Conservation (phyloP, 2,888 invertebrate genomes). For the Latheticus oryzae region DNA sequence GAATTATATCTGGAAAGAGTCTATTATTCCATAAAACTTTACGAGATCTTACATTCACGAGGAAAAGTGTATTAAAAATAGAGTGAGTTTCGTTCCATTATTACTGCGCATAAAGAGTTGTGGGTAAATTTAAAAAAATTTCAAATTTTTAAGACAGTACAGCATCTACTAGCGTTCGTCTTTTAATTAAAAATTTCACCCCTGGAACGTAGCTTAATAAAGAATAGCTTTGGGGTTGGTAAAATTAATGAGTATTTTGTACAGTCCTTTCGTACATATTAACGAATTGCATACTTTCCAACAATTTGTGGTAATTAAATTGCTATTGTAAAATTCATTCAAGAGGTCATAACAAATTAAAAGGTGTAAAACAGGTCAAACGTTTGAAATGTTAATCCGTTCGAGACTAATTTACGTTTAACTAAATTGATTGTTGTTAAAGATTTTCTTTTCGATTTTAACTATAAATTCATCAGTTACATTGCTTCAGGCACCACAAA, state of each 20-base stretch:
- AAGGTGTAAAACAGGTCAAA: conserved; percentile 3
- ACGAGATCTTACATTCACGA: conserved; percentile 36
- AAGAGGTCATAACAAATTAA: conserved; percentile 32
- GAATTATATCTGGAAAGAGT: conserved; percentile 39
- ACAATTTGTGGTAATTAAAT: conserved; percentile 27
- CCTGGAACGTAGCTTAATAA: conserved; percentile 34
- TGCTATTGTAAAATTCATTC: conserved; percentile 41
- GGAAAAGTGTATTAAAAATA: conserved; percentile 46
- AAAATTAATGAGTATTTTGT: conserved; percentile 48
- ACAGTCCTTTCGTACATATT: conserved; percentile 39
- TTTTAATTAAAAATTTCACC: conserved; percentile 49
- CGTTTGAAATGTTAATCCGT: conserved; percentile 22
- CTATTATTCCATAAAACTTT: conserved; percentile 47
- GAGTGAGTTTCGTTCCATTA: conserved; percentile 38
- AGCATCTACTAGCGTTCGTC: conserved; percentile 26
- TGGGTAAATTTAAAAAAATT: conserved; percentile 45
- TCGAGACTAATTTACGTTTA: conserved; percentile 12
- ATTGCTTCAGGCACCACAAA: conserved; percentile 52
- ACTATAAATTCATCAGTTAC: conserved; percentile 55
- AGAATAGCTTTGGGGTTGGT: conserved; percentile 31
- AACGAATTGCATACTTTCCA: conserved; percentile 37
- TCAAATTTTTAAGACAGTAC: conserved; percentile 34
- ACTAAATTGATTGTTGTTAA: conserved; percentile 21
- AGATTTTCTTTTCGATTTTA: conserved; percentile 36
- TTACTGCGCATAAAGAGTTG: conserved; percentile 49